Base-by-base conservation (phyloP, 2,113 vertebrate genomes). In the Eudorcas thomsonii region DNA sequence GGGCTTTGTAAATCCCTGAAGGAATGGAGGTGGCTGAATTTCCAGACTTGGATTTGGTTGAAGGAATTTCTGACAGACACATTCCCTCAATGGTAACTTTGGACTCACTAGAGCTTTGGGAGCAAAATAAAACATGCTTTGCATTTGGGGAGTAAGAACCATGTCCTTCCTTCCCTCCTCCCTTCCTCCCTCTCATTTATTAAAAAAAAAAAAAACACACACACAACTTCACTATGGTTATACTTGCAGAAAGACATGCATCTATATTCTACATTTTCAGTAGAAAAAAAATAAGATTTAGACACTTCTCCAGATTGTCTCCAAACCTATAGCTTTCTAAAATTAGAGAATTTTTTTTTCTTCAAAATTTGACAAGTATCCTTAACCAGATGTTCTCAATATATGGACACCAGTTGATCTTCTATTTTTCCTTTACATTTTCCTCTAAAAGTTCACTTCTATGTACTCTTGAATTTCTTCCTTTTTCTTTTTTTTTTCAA, bases 11-110 rank as follows among this genome's bases (percentile, higher is more conserved):
- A 83, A 78, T 64, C 86, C 28, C 67, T 71, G 7, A 36, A 93
- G 78, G 55, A 83, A 86, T 45, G 78, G 12, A 74, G 39, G 83
- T 54, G 92, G 30, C 50, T 62, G 7, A 62, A 88, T 92, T 94
- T 96, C 57, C 85, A 95, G 80, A 92, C 59, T 33, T 84, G 74
- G 88, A 88, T 90, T 74, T 94, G 52, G 36, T 36, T 86, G 62
- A 90, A 93, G 91, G 71, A 59, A 89, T 87, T 91, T 85, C 82
- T 85, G 74, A 94, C 30, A 90, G 30, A 82, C 15, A 55, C 13
- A 78, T 39, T 28, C n/a, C 16, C 54, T 85, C 36, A 80, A 0
- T 71, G 62, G 50, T 88, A 94, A 67, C 45, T 48, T 86, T 92
- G 45, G 59, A 55, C 54, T 95, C 23, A 39, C 21, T 28, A 88